Percentiles rank a stretch among this genome's conserved stretches.
Conservation (phyloP, 2,888 invertebrate species). For the Tenthredo livida region DNA sequence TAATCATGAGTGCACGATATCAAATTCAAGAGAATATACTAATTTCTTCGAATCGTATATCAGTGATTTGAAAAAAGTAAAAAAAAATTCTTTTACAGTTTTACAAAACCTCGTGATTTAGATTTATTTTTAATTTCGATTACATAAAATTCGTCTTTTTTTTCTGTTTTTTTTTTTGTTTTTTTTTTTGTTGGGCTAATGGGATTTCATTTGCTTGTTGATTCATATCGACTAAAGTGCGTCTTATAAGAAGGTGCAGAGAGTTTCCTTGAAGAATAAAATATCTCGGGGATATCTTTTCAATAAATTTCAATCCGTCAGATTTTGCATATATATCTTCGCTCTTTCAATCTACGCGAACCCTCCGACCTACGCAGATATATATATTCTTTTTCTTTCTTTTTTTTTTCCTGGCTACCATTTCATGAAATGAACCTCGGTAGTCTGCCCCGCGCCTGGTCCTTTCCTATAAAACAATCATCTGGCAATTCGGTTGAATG, state of each 20-base stretch:
- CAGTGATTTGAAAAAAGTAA: too few species aligned
- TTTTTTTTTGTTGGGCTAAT: too few species aligned
- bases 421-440: conserved; percentile 48
- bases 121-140: background rate
- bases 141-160: background rate
- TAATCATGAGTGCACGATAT: too few species aligned
- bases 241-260: background rate
- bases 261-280: background rate
- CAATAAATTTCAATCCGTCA: conserved; percentile 53
- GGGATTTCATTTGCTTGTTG: background rate
- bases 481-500: conserved; percentile 59
- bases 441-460: conserved; percentile 12
- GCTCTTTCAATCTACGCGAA: conserved; percentile 42
- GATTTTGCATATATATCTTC: conserved; percentile 42
- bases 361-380: conserved; percentile 40
- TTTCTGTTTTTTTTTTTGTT: too few species aligned
- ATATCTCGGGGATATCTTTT: conserved; percentile 32
- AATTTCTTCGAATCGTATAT: background rate
- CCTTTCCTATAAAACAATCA: conserved; percentile 62
- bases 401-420: conserved; percentile 25
- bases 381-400: background rate
- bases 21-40: background rate
- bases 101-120: background rate
- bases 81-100: background rate
- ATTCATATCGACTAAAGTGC: background rate